A percentile compares a stretch with the other conserved stretches of the same genome.
Conservation (phyloP, 1,140 invertebrate genomes). For the Arctopsyche grandis region DNA sequence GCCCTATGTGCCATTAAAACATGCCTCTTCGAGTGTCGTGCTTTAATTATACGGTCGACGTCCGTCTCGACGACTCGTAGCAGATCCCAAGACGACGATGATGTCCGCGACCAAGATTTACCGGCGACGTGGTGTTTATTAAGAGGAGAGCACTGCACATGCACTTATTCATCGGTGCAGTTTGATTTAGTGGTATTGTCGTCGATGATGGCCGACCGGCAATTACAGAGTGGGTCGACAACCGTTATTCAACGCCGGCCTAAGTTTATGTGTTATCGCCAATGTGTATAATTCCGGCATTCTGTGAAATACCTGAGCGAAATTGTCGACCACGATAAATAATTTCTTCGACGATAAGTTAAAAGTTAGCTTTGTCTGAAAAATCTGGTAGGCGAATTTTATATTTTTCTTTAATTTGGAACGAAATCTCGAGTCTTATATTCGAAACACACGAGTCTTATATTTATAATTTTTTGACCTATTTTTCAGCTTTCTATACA, state of each 20-base stretch:
- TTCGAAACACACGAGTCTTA: too few relatives aligned
- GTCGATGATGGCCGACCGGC: slow-evolving; percentile 31
- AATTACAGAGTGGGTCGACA: background rate
- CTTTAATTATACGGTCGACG: slow-evolving; percentile 4
- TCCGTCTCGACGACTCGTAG: background rate
- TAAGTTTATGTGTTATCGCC: too few relatives aligned
- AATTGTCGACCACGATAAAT: too few relatives aligned
- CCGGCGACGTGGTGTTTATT: slow-evolving; percentile 42
- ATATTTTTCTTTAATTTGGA: too few relatives aligned
- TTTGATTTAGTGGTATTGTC: slow-evolving; percentile 47
- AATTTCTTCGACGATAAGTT: too few relatives aligned
- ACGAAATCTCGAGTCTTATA: too few relatives aligned
- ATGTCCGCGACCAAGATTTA: slow-evolving; percentile 40
- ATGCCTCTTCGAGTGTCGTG: background rate
- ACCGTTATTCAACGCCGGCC: background rate
- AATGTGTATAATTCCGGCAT: too few relatives aligned
- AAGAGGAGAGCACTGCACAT: slow-evolving; percentile 22
- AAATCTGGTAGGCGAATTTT: too few relatives aligned
- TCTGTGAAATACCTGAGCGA: too few relatives aligned
- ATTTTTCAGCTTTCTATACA: too few relatives aligned
- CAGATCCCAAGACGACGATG: slow-evolving; percentile 29
- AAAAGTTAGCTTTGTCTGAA: too few relatives aligned
- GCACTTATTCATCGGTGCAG: slow-evolving; percentile 36
- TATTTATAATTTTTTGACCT: too few relatives aligned
- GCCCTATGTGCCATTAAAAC: background rate